Percentiles rank a stretch among this genome's conserved stretches.
Conservation (phyloP, 2,888 invertebrate genomes). For the Aplocera efformata region DNA sequence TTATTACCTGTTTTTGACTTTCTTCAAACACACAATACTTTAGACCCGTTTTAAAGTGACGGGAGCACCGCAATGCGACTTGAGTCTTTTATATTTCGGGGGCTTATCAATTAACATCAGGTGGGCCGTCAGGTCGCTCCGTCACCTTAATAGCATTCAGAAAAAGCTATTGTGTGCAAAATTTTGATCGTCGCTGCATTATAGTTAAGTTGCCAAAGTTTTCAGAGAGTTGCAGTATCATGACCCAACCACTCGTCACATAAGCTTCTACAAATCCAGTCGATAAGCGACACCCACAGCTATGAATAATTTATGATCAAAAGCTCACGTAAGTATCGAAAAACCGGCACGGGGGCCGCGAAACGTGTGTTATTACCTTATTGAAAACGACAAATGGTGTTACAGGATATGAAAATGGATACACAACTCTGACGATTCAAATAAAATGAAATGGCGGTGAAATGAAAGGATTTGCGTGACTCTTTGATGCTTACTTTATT, state of each 20-base stretch:
- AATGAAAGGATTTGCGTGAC: background rate
- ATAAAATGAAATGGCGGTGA: background rate
- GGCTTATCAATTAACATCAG: too few species aligned
- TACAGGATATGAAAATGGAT: conserved; percentile 2
- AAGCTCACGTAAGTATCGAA: conserved; percentile 28
- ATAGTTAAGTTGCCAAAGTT: too few species aligned
- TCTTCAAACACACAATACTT: too few species aligned
- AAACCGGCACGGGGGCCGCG: conserved; percentile 22
- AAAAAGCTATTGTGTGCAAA: too few species aligned
- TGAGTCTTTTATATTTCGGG: too few species aligned
- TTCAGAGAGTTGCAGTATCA: background rate
- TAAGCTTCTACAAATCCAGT: conserved; percentile 18
- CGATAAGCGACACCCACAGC: conserved; percentile 19
- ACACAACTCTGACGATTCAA: background rate
- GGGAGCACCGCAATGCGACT: too few species aligned
- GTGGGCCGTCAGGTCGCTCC: too few species aligned
- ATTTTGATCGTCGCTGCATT: too few species aligned
- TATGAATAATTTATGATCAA: conserved; percentile 33
- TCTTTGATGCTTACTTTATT: too few species aligned
- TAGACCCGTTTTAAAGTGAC: too few species aligned
- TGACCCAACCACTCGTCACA: conserved; percentile 2
- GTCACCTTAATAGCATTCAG: too few species aligned
- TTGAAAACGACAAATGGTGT: conserved; percentile 18
- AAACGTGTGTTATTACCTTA: conserved; percentile 23
- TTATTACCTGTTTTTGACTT: too few species aligned